Evolutionary conservation across 1,140 invertebrate species (phyloP).

Genomic region (Zaprionus lachaisei): DNA sequence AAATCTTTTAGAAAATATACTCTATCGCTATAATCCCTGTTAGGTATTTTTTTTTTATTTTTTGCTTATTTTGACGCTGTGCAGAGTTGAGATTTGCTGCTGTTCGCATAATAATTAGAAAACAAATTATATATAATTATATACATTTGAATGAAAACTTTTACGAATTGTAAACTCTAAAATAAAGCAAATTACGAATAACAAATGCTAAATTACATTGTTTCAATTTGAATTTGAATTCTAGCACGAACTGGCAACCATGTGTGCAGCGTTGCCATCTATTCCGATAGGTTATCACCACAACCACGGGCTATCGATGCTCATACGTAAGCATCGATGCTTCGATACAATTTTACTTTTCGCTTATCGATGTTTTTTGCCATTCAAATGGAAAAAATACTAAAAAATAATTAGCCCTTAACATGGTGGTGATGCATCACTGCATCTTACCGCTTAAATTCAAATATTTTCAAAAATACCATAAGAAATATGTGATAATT

Average conservation of each 20-base stretch:
- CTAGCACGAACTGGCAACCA: neutral
- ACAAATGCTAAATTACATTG: conserved; percentile 4
- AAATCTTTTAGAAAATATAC: conserved; percentile 18
- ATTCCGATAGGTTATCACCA: neutral
- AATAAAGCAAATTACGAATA: conserved; percentile 35
- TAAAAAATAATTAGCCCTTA: no score
- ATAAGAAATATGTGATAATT: no score
- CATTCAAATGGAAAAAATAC: no score
- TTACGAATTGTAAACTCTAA: conserved; percentile 35
- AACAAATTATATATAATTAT: conserved; percentile 24
- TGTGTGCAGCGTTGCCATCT: neutral
- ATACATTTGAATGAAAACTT: conserved; percentile 20
- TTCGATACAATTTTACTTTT: no score
- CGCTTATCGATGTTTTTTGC: no score
- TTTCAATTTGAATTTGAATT: neutral
- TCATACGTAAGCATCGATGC: neutral
- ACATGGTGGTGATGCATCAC: no score
- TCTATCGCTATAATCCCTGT: conserved; percentile 7
- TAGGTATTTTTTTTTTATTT: conserved; percentile 14
- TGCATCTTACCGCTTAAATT: no score
- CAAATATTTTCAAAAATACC: no score
- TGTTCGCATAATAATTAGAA: conserved; percentile 33
- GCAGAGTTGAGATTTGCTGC: conserved; percentile 28
- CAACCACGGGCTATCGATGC: neutral
- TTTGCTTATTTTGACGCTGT: conserved; percentile 18